Evolutionary conservation across 2,113 vertebrate genomes (phyloP).

Genomic region (Geococcyx californianus): DNA sequence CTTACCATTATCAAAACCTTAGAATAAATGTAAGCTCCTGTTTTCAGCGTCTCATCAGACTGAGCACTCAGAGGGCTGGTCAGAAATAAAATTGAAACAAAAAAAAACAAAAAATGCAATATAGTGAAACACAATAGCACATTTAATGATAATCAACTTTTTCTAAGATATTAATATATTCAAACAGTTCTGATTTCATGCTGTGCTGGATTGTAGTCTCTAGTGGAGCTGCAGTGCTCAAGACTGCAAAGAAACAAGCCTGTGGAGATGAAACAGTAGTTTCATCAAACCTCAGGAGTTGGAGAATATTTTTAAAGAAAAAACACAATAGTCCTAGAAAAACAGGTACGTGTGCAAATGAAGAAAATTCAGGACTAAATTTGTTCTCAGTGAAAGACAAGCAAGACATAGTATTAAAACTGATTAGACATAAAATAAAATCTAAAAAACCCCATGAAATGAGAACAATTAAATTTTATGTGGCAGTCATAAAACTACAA

Average conservation of each 20-base stretch:
- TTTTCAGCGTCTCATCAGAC: neutral
- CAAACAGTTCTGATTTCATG: neutral
- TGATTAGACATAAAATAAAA: neutral
- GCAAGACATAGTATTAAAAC: neutral
- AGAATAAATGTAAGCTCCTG: neutral
- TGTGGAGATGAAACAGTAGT: neutral
- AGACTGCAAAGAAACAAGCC: neutral
- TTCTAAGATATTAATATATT: neutral
- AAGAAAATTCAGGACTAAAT: neutral
- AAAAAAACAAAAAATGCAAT: neutral
- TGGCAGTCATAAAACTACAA: neutral
- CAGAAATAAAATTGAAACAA: neutral
- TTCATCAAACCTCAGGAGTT: neutral
- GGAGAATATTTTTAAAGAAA: neutral
- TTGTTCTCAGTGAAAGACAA: neutral
- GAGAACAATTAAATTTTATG: neutral
- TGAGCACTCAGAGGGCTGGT: neutral
- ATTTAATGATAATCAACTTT: neutral
- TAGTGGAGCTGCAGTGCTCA: neutral
- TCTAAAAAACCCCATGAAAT: neutral
- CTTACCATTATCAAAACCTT: neutral
- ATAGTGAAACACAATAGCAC: rapidly evolving
- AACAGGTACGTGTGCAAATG: neutral
- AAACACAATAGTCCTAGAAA: neutral
- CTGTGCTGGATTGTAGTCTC: neutral